Base-by-base conservation (phyloP, 1,140 invertebrate species). In the Drosophila mauritiana region DNA sequence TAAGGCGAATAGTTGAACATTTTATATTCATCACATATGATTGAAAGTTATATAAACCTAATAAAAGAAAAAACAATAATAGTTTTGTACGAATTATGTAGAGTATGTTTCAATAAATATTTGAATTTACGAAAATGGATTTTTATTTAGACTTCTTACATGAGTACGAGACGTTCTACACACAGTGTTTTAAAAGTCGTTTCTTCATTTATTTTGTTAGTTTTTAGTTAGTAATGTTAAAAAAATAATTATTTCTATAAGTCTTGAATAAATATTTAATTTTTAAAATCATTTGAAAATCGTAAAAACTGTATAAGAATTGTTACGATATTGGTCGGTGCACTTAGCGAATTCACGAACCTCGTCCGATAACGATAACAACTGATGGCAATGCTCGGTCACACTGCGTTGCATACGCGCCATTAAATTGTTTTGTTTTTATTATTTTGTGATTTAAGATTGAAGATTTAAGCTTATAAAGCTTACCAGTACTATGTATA, bases 31-130 rank as follows among this genome's bases (percentile, higher is more conserved):
- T 67, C 57, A 53, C 63, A 67, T 46, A 58, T 70, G 43, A 70
- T 68, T 46, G 48, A 20, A 15, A 27, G 36, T 53, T 64, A 64
- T 69, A 61, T 43, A 65, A 31, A 31, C 8, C 36, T 43, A 63
- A 49, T 34, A 64, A 27, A 54, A 67, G 61, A 17, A 54, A 72
- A 51, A 67, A 68, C 74, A 88, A 79, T 78, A 86, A 81, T 68
- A 69, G 62, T 61, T 46, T 81, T 78, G 70, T 73, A 45, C 64
- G 57, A 36, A 55, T 53, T 51, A 70, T 72, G 45, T 74, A 68
- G 34, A 46, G 37, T 34, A 75, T 53, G 56, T 68, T 53, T 84
- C 45, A 84, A 85, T 65, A 70, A 80, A 68, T 48, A 64, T 53
- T 61, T 54, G 8, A 77, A 73, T 68, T 78, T 58, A 39, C 25